Percentiles rank a stretch among this genome's conserved stretches.
These are phyloP conservation scores for Falco novaeseelandiae DNA, from an alignment of 2,797 vertebrate genomes.

Conservation along the genomic window DNA sequence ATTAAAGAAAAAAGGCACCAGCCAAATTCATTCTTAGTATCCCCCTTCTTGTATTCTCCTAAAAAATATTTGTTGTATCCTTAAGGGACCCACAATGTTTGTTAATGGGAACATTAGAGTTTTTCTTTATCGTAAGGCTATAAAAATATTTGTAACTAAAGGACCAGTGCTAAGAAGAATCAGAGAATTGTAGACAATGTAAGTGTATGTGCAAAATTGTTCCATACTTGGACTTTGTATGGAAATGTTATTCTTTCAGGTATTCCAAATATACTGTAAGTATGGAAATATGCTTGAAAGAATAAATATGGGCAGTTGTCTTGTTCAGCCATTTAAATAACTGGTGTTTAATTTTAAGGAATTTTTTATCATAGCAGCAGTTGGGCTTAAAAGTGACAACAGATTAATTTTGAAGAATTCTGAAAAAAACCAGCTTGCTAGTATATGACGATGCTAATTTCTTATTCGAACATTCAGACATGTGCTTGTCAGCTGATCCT, in stretches of 20 bases:
- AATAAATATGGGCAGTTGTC: not conserved
- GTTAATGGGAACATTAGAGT: not conserved
- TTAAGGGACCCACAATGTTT: not conserved
- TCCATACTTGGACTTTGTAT: not conserved
- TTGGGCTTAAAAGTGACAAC: constrained; percentile 41
- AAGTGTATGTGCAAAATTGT: not conserved
- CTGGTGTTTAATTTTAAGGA: constrained; percentile 15
- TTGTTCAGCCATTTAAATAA: not conserved
- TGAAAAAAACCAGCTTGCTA: constrained; percentile 36
- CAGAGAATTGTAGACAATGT: not conserved
- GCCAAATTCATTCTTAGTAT: constrained; percentile 25
- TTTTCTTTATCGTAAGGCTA: not conserved
- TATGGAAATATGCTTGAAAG: not conserved
- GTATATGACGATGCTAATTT: constrained; percentile 27
- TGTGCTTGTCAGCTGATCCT: constrained; percentile 10
- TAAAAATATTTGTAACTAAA: not conserved
- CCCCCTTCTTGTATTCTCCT: constrained; percentile 8
- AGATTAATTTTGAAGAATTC: constrained; percentile 43
- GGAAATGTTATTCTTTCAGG: not conserved
- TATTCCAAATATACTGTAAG: not conserved
- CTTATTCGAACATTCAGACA: constrained; percentile 3
- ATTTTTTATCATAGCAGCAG: not conserved
- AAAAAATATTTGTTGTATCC: not conserved
- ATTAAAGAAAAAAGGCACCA: not conserved
- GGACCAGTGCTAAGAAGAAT: not conserved